Conservation (phyloP, 2,888 invertebrate species). For the Eupelmus urozonus region DNA sequence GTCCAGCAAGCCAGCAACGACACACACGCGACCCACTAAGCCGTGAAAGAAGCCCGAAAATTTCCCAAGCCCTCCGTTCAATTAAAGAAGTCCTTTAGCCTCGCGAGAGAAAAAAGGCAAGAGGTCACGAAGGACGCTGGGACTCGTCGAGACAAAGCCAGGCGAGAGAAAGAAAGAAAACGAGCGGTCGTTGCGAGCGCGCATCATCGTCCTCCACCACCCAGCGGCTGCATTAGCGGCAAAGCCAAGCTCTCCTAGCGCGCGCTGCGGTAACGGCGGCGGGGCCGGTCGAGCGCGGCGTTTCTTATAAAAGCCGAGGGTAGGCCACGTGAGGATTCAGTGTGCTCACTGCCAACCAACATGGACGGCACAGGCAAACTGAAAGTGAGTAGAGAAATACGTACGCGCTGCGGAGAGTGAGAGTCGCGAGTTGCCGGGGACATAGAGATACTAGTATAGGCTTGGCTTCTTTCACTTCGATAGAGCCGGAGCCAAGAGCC, state of each 20-base stretch:
- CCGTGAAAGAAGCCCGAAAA: background rate
- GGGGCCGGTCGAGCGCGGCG: constrained; percentile 28
- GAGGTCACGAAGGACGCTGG: constrained; percentile 1
- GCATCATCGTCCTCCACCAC: constrained; percentile 4
- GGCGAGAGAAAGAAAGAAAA: background rate
- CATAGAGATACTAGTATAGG: no score
- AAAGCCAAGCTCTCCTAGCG: background rate
- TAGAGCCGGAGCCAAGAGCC: no score
- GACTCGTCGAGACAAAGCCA: background rate
- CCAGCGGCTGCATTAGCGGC: background rate
- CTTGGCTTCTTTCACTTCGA: no score
- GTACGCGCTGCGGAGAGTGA: no score
- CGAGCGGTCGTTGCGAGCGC: constrained; percentile 9
- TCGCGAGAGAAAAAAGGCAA: constrained; percentile 27
- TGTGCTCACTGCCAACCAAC: constrained; percentile 73
- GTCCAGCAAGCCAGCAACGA: no score
- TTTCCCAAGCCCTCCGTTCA: constrained; percentile 18
- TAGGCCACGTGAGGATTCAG: constrained; percentile 71
- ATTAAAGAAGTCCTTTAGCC: background rate
- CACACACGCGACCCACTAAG: no score
- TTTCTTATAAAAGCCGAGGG: constrained; percentile 75
- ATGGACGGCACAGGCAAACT: constrained; percentile 75
- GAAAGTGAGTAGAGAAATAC: constrained; percentile 72
- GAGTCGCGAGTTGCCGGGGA: no score
- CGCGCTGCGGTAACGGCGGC: constrained; percentile 8